Base-by-base conservation (phyloP, 2,797 vertebrate genomes). In the Mormyrops boulengeri region DNA sequence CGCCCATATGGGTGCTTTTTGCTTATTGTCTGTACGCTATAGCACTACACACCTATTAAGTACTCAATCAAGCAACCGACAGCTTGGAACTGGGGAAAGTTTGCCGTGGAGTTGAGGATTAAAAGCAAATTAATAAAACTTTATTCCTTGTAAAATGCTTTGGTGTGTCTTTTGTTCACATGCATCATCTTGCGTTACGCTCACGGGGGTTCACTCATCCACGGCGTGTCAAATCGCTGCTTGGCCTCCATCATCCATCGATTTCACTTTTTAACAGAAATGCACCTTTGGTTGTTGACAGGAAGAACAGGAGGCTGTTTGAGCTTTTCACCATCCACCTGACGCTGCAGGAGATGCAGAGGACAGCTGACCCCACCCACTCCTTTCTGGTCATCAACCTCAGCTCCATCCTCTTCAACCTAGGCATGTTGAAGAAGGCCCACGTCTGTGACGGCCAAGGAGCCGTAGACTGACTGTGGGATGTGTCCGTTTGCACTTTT, bases 261-360 rank as follows among this genome's bases (percentile, higher is more conserved):
- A 73, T 73, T 73, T 89, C 62, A 26, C 34, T 60, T 26, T 38
- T 86, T 34, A 49, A 52, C n/a, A 73, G 49, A 22, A 34, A 69
- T 5, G 80, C 7, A 22, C 34, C 84, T 89, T 44, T 38, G 84
- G 47, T 66, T 22, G 38, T 26, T 53, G 34, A 17, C 62, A 89
- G 89, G 93, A 95, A 94, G 93, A 99, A 97, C 93, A 97, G 95
- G 91, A 96, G 95, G 92, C 95, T 97, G 91, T 98, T 98, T 95
- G 96, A 98, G 91, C 91, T 95, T 4, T 97, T 95, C 89, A 94
- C 94, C 9, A 94, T 99, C 91, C 97, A 96, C 85, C 93, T 96
- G 52, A 92, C 95, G 90, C 95, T 98, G 91, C 95, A 96, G 93
- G 97, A 98, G 89, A 94, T 97, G 62, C 94, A 94, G 89, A 95